Base-by-base conservation (phyloP, 2,888 invertebrate species). In the Ochropleura plecta region DNA sequence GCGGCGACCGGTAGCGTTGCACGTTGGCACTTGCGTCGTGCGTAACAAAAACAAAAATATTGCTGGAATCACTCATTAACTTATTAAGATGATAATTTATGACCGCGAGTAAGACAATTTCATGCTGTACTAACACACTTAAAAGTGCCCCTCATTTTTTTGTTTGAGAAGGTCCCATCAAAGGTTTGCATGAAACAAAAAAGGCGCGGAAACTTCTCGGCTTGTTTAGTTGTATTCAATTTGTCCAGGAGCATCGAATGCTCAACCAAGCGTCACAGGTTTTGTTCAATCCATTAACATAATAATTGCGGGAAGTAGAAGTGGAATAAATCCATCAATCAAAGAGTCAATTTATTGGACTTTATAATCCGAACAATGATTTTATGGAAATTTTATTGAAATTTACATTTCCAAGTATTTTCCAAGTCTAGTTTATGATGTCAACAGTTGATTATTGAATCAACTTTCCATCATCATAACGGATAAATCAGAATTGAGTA, bases 21-120 rank as follows among this genome's bases (percentile, higher is more conserved):
- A 60, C 60, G 46, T 90, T 91, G 92, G 89, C 93, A 93, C 95
- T 94, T 91, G 91, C 86, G 90, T 84, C 57, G 88, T 89, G 82
- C 74, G 84, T 78, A 81, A 89, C 91, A 96, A 96, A 96, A 96
- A 96, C 92, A 88, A 88, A 93, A 91, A 93, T 92, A 95, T 95
- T 94, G 92, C 90, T 92, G 92, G 93, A 94, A 94, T 95, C 93
- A 95, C 93, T 95, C 95, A 96, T 96, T 96, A 94, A 94, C 95
- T 95, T 95, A 95, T 96, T 95, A 95, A 93, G 94, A 96, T 95
- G 94, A 93, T 96, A 95, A 96, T 96, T 94, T 95, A 96, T 95
- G 92, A 92, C 92, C 89, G 89, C 90, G 86, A 89, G 88, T 89
- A 91, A 91, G 92, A 93, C 93, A 93, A 95, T 95, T 95, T 94